Percentiles rank a stretch among this genome's conserved stretches.
Conservation (phyloP, 1,140 invertebrate genomes). For the Achroia grisella region DNA sequence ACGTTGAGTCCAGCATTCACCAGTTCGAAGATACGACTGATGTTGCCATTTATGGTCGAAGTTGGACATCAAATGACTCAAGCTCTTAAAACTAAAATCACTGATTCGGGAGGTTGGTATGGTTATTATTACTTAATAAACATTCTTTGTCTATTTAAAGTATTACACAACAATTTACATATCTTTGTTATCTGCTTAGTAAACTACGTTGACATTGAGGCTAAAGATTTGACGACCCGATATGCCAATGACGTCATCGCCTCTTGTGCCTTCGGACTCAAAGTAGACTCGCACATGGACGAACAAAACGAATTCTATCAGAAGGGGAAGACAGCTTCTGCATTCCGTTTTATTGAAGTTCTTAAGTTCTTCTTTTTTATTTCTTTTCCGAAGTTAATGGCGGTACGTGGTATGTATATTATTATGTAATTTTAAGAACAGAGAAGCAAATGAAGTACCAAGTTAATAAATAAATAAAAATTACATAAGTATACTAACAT, state of each 20-base stretch:
- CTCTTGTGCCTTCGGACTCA: constrained; percentile 70
- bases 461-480: no score
- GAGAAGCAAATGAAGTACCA: no score
- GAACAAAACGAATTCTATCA: constrained; percentile 70
- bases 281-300: constrained; percentile 73
- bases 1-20: constrained; percentile 76
- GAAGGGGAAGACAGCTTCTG: constrained; percentile 59
- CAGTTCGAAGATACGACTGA: constrained; percentile 72
- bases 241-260: constrained; percentile 75
- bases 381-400: no score
- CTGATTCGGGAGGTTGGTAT: constrained; percentile 15
- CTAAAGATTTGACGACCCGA: constrained; percentile 69
- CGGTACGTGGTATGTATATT: no score
- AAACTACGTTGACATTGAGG: constrained; percentile 51
- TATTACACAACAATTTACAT: no score
- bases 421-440: no score
- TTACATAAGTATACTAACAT: no score
- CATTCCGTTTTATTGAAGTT: constrained; percentile 25
- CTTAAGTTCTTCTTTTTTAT: constrained; percentile 22
- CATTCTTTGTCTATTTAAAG: no score
- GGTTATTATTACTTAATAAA: no score
- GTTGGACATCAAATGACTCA: constrained; percentile 38
- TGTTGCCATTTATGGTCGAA: constrained; percentile 47
- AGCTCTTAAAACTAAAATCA: constrained; percentile 34
- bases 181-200: no score